Conservation (phyloP, 2,797 vertebrate species). For the Silurus lanzhouensis region DNA sequence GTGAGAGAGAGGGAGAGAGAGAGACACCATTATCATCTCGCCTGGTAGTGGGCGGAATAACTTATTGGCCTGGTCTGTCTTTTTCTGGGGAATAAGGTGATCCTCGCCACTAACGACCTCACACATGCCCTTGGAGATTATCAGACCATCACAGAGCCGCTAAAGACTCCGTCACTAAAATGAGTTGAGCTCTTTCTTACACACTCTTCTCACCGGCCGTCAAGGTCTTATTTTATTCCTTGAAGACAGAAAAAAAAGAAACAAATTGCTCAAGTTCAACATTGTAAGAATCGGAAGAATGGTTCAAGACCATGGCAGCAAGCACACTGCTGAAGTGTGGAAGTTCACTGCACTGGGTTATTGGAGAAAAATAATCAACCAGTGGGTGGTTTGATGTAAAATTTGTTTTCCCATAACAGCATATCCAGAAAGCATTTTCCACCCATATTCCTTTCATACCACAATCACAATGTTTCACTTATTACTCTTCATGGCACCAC, state of each 20-base stretch:
- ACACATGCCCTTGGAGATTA: slow-evolving; percentile 48
- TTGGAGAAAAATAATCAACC: neutral
- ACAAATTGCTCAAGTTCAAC: too few species aligned
- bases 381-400: neutral
- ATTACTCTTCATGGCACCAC: neutral
- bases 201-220: neutral
- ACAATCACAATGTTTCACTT: neutral
- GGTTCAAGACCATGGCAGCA: neutral
- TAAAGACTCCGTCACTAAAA: slow-evolving; percentile 41
- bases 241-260: neutral
- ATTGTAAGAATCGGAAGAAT: too few species aligned
- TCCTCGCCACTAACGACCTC: slow-evolving; percentile 47
- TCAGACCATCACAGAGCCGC: slow-evolving; percentile 37
- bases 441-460: neutral
- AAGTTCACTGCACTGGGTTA: neutral
- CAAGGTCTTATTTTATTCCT: slow-evolving; percentile 28
- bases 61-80: slow-evolving; percentile 46
- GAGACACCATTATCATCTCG: slow-evolving; percentile 46
- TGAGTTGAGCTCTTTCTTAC: slow-evolving; percentile 10
- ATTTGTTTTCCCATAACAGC: neutral
- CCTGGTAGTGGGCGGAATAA: slow-evolving; percentile 50
- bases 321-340: neutral
- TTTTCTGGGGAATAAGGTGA: slow-evolving; percentile 44
- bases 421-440: neutral
- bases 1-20: slow-evolving; percentile 4